Conservation (phyloP, 1,140 invertebrate species). For the Brachystomella parvula region DNA sequence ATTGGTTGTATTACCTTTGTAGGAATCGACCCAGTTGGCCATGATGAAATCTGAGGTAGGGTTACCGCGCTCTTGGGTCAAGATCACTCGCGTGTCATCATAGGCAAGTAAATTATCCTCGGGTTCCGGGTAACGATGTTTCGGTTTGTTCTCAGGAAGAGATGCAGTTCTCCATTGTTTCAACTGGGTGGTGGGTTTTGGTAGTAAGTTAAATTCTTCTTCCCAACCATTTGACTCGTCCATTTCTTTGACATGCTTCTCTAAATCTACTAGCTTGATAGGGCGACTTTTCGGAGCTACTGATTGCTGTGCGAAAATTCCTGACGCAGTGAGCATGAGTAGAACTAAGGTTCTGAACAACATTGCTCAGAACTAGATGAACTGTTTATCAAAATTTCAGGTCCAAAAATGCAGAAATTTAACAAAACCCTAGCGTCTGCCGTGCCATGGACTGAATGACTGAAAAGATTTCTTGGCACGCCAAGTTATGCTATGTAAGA, state of each 20-base stretch:
- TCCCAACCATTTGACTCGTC: background rate
- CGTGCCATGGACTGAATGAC: no score
- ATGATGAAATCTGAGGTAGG: slow-evolving; percentile 10
- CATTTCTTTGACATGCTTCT: slow-evolving; percentile 4
- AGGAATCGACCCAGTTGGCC: slow-evolving; percentile 12
- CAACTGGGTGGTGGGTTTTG: background rate
- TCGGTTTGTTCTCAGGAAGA: background rate
- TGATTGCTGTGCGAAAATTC: no score
- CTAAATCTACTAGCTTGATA: background rate
- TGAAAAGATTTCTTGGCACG: no score
- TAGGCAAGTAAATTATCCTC: slow-evolving; percentile 14
- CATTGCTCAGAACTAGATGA: no score
- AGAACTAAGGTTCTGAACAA: no score
- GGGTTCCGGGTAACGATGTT: slow-evolving; percentile 8
- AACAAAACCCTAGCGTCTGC: no score
- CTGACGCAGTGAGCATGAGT: no score
- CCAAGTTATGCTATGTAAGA: no score
- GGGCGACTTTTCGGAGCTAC: no score
- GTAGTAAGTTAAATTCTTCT: background rate
- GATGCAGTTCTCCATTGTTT: background rate
- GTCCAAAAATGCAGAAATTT: no score
- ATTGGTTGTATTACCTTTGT: no score
- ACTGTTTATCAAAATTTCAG: no score
- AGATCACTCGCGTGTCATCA: slow-evolving; percentile 1
- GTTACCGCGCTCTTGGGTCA: background rate